Evolutionary conservation across 2,888 invertebrate species (phyloP).

Genomic region (Pheosia gnoma): DNA sequence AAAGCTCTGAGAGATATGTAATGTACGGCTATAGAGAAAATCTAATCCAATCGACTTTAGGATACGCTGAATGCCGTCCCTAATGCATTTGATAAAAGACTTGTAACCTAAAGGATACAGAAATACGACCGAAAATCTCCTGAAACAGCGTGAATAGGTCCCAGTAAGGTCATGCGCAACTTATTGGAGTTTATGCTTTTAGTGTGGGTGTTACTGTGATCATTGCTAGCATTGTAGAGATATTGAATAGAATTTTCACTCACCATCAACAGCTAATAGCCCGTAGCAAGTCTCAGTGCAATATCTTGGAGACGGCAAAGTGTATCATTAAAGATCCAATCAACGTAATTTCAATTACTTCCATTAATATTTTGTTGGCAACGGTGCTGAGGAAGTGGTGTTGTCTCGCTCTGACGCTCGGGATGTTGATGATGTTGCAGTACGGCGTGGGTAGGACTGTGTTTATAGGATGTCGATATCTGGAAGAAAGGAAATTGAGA

Average conservation of each 20-base stretch:
- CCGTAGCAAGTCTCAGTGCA: slow-evolving; percentile 36
- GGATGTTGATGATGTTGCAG: slow-evolving; percentile 12
- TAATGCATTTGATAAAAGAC: no score
- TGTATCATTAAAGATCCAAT: slow-evolving; percentile 36
- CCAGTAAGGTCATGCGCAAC: no score
- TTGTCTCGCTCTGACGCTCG: slow-evolving; percentile 28
- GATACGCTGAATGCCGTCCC: no score
- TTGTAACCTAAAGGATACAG: no score
- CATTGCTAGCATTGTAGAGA: neutral
- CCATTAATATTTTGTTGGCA: slow-evolving; percentile 37
- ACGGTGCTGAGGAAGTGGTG: slow-evolving; percentile 15
- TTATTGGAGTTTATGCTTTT: no score
- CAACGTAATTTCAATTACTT: slow-evolving; percentile 21
- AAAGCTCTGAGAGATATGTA: no score
- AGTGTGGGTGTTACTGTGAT: no score
- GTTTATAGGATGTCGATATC: slow-evolving; percentile 11
- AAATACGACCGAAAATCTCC: no score
- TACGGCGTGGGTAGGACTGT: slow-evolving; percentile 8
- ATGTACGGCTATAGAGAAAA: no score
- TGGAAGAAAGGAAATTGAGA: slow-evolving; percentile 25
- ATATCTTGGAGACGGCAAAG: slow-evolving; percentile 17
- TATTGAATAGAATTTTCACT: slow-evolving; percentile 18
- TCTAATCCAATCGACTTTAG: no score
- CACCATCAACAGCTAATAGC: slow-evolving; percentile 51
- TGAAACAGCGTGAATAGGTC: no score